These are phyloP conservation scores for Zoanthus sociatus DNA, from an alignment of 92 coral and sea anemone genomes.

Conservation along the genomic window DNA sequence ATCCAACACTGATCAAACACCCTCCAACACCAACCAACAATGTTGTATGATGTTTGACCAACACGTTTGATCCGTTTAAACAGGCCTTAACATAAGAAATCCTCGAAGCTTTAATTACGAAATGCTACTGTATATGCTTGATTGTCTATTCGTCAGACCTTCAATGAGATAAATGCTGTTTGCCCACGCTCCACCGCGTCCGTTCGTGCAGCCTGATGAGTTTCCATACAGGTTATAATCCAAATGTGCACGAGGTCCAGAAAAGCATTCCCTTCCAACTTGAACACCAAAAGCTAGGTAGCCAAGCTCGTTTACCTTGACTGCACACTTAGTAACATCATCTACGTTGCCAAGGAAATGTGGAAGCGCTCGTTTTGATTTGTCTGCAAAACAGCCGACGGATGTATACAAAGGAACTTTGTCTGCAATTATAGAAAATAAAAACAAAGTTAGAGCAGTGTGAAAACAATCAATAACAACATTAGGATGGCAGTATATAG, in stretches of 20 bases:
- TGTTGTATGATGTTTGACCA: no score
- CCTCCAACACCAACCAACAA: no score
- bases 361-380: slow-evolving; percentile 8
- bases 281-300: slow-evolving; percentile 27
- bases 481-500: no score
- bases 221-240: slow-evolving; percentile 3
- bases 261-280: slow-evolving; percentile 1
- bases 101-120: no score
- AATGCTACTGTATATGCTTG: neutral
- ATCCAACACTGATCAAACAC: no score
- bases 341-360: neutral
- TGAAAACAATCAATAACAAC: neutral
- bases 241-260: slow-evolving; percentile 15
- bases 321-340: slow-evolving; percentile 2
- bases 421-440: neutral
- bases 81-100: no score
- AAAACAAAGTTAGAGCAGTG: neutral
- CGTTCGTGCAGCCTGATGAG: slow-evolving; percentile 13
- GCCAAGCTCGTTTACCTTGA: neutral
- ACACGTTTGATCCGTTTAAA: no score
- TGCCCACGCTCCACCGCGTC: slow-evolving; percentile 24
- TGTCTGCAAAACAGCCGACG: slow-evolving; percentile 24
- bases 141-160: neutral
- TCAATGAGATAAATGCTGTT: neutral
- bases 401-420: neutral